phyloP scores from a whole-genome alignment of 1,140 invertebrate species.

The Tachypleus tridentatus region DNA sequence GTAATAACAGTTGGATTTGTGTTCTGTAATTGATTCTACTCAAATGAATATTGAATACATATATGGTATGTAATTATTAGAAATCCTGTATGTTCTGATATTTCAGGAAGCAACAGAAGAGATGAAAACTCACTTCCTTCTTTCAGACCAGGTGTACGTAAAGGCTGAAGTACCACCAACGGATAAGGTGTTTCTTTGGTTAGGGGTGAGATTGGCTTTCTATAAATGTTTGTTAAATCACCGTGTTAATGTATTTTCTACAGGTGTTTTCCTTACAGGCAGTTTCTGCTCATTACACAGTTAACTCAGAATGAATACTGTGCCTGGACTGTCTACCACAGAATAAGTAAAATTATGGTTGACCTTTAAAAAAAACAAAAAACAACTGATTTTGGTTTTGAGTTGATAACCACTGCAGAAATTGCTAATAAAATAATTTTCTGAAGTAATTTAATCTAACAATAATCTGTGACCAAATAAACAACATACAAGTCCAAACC shows the following conservation, averaged over 20 bases:
- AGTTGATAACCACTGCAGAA: too few species aligned
- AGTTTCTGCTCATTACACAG: background rate
- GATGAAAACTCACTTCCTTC: conserved; percentile 77
- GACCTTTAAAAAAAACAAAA: too few species aligned
- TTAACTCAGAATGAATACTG: background rate
- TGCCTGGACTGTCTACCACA: too few species aligned
- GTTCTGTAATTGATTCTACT: too few species aligned
- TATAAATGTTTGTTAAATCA: too few species aligned
- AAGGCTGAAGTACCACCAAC: conserved; percentile 77
- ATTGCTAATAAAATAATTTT: too few species aligned
- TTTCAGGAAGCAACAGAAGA: conserved; percentile 37
- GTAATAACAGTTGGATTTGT: background rate
- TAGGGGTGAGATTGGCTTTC: conserved; percentile 48
- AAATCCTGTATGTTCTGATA: conserved; percentile 1
- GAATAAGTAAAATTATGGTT: too few species aligned
- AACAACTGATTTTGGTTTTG: too few species aligned
- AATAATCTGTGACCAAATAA: too few species aligned
- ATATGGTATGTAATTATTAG: background rate
- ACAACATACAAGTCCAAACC: too few species aligned
- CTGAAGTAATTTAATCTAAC: too few species aligned
- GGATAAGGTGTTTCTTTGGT: conserved; percentile 90
- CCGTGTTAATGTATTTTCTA: conserved; percentile 21
- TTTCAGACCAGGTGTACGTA: conserved; percentile 91
- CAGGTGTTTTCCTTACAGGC: conserved; percentile 6
- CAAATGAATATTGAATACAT: too few species aligned